phyloP scores from a whole-genome alignment of 2,797 vertebrate genomes.

The Scolopax bukidnonensis region DNA sequence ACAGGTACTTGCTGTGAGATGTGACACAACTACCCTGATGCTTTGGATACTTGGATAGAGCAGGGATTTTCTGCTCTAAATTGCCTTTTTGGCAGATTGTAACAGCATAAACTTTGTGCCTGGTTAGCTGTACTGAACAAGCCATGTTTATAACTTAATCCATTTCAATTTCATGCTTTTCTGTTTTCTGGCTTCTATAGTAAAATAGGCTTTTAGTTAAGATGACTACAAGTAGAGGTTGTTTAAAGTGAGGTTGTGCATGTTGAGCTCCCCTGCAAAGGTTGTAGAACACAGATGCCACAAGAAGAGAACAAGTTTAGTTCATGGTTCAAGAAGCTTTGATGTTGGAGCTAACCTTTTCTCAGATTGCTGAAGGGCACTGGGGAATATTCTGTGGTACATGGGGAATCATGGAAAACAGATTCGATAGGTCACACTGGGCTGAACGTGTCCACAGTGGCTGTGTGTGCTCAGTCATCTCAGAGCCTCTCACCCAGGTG shows the following conservation, averaged over 20 bases:
- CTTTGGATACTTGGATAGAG: background rate
- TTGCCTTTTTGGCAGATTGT: background rate
- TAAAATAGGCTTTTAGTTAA: background rate
- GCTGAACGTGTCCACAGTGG: background rate
- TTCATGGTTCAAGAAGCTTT: background rate
- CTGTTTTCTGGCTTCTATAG: background rate
- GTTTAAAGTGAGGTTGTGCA: background rate
- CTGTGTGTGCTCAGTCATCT: background rate
- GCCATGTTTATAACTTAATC: background rate
- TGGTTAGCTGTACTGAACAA: background rate
- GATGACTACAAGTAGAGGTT: background rate
- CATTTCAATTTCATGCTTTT: background rate
- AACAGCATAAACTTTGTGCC: background rate
- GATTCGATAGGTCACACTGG: background rate
- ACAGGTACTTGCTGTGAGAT: background rate
- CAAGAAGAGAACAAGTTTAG: background rate
- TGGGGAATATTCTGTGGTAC: background rate
- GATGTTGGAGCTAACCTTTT: background rate
- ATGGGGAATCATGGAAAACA: background rate
- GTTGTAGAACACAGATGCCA: background rate
- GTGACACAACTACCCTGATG: background rate
- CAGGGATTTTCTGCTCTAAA: background rate
- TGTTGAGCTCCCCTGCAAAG: background rate
- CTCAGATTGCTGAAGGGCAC: background rate
- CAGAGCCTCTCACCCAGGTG: rapidly evolving